Evolutionary conservation across 1,140 invertebrate species (phyloP), one percentile per base, ranked within the genome.

Genomic region (Listronotus oregonensis): DNA sequence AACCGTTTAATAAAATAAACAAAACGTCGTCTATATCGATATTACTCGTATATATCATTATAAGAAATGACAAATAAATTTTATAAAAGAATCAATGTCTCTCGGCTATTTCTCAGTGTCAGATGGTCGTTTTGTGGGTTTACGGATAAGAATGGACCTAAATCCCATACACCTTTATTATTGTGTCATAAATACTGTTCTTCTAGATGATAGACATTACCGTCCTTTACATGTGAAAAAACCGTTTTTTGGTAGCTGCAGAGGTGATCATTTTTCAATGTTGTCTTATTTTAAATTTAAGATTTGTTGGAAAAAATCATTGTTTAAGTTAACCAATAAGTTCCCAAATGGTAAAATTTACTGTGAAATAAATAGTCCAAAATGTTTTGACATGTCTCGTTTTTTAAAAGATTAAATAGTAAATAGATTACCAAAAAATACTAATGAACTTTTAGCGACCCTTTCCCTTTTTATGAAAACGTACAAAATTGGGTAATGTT

Each of bases 11-110:
- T 34, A 34, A 15, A 46, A 4, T 12, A 8, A 15, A 15, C 9
- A 6, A 8, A n/a, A 18, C n/a, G 8, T 46, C 49, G 10, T 31
- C 18, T 31, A 18, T 21, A 51, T 27, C 9, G 17, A 10, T 12
- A 10, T 56, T 27, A 27, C 5, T 27, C 21, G 21, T 27, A 27
- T 27, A 55, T 50, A 65, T 65, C 63, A 65, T 65, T 65, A 65
- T 65, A 50, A 49, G n/a, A 65, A 65, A 65, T 65, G 63, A 65
- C 63, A 66, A 66, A 66, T 66, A 59, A 52, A 47, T 59, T 66
- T 66, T 37, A 59, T 60, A 66, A 52, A 58, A 31, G 55, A 43
- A 65, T 21, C 54, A 65, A 65, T 65, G 44, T 55, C 55, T 52
- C 14, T 17, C 3, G 64, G 56, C 52, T 59, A 66, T 66, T 66